These are phyloP conservation scores for Caradrina kadenii DNA, from an alignment of 2,888 invertebrate species.

Conservation along the genomic window DNA sequence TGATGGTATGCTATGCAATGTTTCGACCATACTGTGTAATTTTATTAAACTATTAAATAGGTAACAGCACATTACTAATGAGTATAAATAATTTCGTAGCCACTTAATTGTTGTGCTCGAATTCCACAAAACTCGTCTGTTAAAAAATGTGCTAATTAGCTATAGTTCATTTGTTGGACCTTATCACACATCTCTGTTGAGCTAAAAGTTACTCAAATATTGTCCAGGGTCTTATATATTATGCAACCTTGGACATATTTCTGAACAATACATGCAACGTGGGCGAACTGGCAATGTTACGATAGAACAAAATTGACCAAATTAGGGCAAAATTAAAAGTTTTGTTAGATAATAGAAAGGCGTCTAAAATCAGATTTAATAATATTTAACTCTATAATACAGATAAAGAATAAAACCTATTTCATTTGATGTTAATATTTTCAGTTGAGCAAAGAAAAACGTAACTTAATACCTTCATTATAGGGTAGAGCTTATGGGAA, in stretches of 20 bases:
- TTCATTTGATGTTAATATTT: not conserved
- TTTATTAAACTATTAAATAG: slow-evolving; percentile 47
- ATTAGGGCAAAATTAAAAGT: slow-evolving; percentile 37
- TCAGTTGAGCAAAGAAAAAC: too few relatives aligned
- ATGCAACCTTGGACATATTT: slow-evolving; percentile 59
- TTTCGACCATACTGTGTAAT: slow-evolving; percentile 12
- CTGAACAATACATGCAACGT: slow-evolving; percentile 55
- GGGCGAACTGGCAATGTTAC: slow-evolving; percentile 42
- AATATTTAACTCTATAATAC: not conserved
- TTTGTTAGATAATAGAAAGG: slow-evolving; percentile 8
- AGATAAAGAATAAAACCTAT: not conserved
- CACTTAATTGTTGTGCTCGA: slow-evolving; percentile 70
- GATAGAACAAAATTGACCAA: slow-evolving; percentile 43
- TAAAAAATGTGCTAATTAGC: slow-evolving; percentile 66
- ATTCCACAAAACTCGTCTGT: slow-evolving; percentile 65
- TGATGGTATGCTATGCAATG: too few relatives aligned
- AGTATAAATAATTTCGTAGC: slow-evolving; percentile 69
- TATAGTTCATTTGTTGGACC: slow-evolving; percentile 58
- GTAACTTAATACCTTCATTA: too few relatives aligned
- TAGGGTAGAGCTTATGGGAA: not conserved
- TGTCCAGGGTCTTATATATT: slow-evolving; percentile 52
- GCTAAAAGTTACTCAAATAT: slow-evolving; percentile 55
- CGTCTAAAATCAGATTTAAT: not conserved
- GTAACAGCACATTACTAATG: slow-evolving; percentile 65
- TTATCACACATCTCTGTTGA: slow-evolving; percentile 60